Evolutionary conservation across 2,113 vertebrate genomes (phyloP).

Genomic region (Microcebus tavaratra): DNA sequence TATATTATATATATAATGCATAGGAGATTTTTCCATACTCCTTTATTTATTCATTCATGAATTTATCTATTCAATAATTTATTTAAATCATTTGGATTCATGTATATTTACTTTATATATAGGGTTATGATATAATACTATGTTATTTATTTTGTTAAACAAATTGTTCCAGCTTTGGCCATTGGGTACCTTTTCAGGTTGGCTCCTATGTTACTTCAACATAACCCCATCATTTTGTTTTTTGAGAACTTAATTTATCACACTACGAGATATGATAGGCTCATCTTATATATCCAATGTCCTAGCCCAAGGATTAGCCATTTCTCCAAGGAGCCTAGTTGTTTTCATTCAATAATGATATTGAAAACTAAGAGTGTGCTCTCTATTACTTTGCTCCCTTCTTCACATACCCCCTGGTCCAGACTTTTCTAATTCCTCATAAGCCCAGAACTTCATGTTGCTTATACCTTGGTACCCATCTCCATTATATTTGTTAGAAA

Average conservation of each 20-base stretch:
- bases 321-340: not conserved
- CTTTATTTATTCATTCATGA: not conserved
- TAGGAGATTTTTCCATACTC: not conserved
- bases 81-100: not conserved
- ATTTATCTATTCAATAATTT: not conserved
- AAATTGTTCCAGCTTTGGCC: not conserved
- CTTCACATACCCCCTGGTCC: not conserved
- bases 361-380: not conserved
- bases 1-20: not conserved
- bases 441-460: not conserved
- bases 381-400: not conserved
- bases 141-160: conserved; percentile 3
- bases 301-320: not conserved
- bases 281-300: not conserved
- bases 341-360: not conserved
- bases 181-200: not conserved
- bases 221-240: not conserved
- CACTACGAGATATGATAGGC: not conserved
- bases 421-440: not conserved
- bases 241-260: not conserved
- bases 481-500: not conserved
- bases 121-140: not conserved
- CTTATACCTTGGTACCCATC: not conserved
- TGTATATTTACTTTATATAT: not conserved
- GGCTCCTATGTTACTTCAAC: not conserved